Evolutionary conservation across 2,113 vertebrate genomes (phyloP), one percentile per base, ranked within the genome.

Genomic region (Lampris incognitus): DNA sequence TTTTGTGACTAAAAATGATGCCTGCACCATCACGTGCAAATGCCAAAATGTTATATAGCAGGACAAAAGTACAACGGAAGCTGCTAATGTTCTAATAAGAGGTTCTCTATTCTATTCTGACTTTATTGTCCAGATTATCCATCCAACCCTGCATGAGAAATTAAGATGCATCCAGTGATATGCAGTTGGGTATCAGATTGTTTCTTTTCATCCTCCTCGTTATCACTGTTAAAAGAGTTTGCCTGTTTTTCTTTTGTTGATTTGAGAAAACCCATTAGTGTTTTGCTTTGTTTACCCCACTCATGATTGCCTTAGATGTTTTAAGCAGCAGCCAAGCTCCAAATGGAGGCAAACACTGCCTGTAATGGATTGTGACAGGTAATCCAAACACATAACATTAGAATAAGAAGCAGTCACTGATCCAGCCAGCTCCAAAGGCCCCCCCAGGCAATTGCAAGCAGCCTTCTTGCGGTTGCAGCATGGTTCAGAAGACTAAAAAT

Each of bases 311-410:
- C 75, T 87, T 76, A 83, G 90, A 93, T 92, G 87, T 92, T 91
- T 89, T 81, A 81, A 88, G 89, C 85, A 74, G 88, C 85, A 81
- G 81, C 74, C 65, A 59, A 11, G 85, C 86, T 89, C 76, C 83
- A 66, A 86, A 89, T 80, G 80, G 87, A 90, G 76, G 81, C 84
- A 78, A 72, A 65, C 71, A 62, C 85, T 81, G 83, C 81, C 89
- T 85, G 81, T 92, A 93, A 93, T 94, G 63, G 86, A 66, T 89
- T 91, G 85, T 93, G 93, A 93, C 91, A 92, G 91, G 92, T 92
- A 92, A 92, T 93, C 91, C 87, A 93, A 94, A 93, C 91, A 90
- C 89, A 94, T 91, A 91, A 90, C 88, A 89, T 93, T 91, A 92
- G 85, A 91, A 87, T 88, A 89, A 87, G 89, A 88, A 87, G 91